Evolutionary conservation across 2,888 invertebrate genomes (phyloP), one percentile per base, ranked within the genome.

Genomic region (Anaspis maculata): DNA sequence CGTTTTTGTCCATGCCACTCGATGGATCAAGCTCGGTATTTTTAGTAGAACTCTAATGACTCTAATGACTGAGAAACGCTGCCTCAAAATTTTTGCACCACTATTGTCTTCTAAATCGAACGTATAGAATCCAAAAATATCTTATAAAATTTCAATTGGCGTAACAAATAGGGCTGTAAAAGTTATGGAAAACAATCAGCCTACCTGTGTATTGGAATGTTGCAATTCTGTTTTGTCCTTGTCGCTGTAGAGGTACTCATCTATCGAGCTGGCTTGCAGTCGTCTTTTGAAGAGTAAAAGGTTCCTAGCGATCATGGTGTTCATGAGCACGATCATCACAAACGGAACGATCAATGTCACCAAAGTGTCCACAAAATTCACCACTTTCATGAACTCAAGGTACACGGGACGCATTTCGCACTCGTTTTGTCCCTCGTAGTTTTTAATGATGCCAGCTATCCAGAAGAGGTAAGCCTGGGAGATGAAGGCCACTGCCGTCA

Each of bases 331-430:
- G 39, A 79, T 77, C 27, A 76, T 59, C 1, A 72, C 56, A 21
- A 77, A 66, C 0, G 80, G 79, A 6, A 73, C 61, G 24, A 79
- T 68, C n/a, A 79, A 62, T 2, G 78, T 76, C 2, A 72, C 60
- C n/a, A 77, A 55, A 14, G 72, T 74, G 57, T 80, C 80, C 22
- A 76, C 51, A 25, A 73, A 71, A 53, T 70, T 77, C 45, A 76
- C 67, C 32, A 73, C 62, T 34, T 68, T 61, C 67, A 74, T 73
- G 1, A 70, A 52, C 37, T 68, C 61, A 35, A 65, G 55, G 46
- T 74, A 74, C 11, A 71, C 68, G 13, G 59, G 56, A 25, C 67
- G 62, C 49, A 74, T 62, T 15, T 71, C 69, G 46, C 74, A 75
- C 14, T 68, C 54, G n/a, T 65, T 62, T 6, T 33, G 25, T 14